These are phyloP conservation scores for Heliothis peltigera DNA, from an alignment of 2,888 invertebrate genomes.

Conservation along the genomic window DNA sequence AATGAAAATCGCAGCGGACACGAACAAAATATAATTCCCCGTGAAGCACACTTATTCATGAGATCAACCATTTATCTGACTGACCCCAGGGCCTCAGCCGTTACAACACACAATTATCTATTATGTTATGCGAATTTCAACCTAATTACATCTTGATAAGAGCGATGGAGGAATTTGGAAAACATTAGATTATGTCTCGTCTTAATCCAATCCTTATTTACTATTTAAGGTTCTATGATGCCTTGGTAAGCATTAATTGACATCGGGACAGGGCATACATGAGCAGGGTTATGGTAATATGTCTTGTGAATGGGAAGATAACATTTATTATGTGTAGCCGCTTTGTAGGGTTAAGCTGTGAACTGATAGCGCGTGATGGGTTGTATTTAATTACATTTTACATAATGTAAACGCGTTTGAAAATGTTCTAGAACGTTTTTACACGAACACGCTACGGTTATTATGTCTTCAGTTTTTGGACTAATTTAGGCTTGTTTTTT, in stretches of 20 bases:
- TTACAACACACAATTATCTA: constrained; percentile 64
- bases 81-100: constrained; percentile 57
- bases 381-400: constrained; percentile 41
- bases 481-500: not conserved
- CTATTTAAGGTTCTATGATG: constrained; percentile 58
- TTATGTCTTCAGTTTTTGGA: not conserved
- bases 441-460: not conserved
- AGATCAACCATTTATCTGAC: constrained; percentile 67
- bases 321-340: constrained; percentile 23
- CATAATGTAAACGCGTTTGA: not conserved
- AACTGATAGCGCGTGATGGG: constrained; percentile 13
- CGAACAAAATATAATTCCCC: constrained; percentile 56
- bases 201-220: constrained; percentile 59
- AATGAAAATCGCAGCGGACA: constrained; percentile 50
- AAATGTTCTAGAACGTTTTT: not conserved
- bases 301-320: constrained; percentile 50
- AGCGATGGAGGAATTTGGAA: constrained; percentile 22
- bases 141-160: constrained; percentile 6
- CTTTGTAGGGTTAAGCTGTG: constrained; percentile 24
- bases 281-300: constrained; percentile 22
- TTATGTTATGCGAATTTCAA: constrained; percentile 24
- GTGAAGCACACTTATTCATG: constrained; percentile 62
- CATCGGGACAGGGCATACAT: constrained; percentile 33
- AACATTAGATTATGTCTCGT: constrained; percentile 38
- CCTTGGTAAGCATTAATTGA: constrained; percentile 56